A percentile compares a stretch with the other conserved stretches of the same genome.
phyloP scores from a whole-genome alignment of 2,113 vertebrate species.

The Barnardius zonarius region DNA sequence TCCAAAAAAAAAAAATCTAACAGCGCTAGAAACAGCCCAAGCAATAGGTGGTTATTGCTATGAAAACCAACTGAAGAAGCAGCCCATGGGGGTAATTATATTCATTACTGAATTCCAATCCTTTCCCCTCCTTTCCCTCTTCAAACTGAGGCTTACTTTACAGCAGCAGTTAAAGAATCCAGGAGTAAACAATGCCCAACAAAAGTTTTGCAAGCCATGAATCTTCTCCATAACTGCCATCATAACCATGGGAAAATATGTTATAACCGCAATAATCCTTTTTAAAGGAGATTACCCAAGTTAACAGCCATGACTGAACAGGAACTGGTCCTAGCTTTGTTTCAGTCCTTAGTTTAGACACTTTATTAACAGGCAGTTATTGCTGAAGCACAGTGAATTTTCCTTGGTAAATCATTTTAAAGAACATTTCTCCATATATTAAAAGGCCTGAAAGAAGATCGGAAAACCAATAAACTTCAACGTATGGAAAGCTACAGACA shows the following conservation, averaged over 20 bases:
- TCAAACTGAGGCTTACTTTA: not conserved
- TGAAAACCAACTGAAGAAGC: not conserved
- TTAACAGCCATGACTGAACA: not conserved
- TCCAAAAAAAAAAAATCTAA: not conserved
- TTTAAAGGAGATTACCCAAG: constrained; percentile 13
- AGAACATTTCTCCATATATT: not conserved
- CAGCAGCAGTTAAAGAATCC: not conserved
- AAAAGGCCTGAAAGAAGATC: not conserved
- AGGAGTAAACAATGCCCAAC: not conserved
- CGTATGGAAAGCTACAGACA: not conserved
- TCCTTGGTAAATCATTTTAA: constrained; percentile 1
- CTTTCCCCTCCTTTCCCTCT: not conserved
- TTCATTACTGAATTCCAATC: not conserved
- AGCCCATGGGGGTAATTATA: not conserved
- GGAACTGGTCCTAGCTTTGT: not conserved
- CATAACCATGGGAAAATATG: not conserved
- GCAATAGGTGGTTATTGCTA: not conserved
- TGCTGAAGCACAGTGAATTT: not conserved
- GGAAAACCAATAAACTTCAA: constrained; percentile 14
- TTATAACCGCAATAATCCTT: not conserved
- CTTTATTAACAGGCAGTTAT: not conserved
- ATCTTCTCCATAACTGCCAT: not conserved
- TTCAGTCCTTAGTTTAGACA: constrained; percentile 13
- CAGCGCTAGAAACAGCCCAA: not conserved
- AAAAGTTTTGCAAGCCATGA: not conserved